Evolutionary conservation across 1,140 invertebrate species (phyloP).

Genomic region (Neodiprion fabricii): DNA sequence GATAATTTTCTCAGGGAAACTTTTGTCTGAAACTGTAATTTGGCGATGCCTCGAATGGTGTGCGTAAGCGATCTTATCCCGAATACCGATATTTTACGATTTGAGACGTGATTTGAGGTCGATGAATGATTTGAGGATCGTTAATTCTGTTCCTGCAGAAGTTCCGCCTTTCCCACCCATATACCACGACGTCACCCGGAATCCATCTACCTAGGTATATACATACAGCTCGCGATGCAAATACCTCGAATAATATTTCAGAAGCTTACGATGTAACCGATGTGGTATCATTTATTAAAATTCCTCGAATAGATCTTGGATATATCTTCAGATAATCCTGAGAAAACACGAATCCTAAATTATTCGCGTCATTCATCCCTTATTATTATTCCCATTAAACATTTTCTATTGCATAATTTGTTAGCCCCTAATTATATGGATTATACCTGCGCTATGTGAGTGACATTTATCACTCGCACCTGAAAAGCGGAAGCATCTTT

Average conservation of each 20-base stretch:
- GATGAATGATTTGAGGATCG: constrained; percentile 5
- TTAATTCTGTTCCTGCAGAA: not conserved
- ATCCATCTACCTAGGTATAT: too few relatives aligned
- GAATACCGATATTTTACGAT: too few relatives aligned
- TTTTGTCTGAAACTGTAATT: too few relatives aligned
- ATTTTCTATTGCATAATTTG: not conserved
- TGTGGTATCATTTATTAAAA: constrained; percentile 3
- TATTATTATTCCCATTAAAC: not conserved
- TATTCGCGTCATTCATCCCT: not conserved
- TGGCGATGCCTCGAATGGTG: too few relatives aligned
- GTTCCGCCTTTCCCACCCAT: not conserved
- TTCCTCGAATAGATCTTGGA: not conserved
- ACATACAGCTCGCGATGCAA: not conserved
- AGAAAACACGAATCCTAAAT: not conserved
- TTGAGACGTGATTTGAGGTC: not conserved
- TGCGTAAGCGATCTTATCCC: too few relatives aligned
- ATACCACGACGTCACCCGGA: not conserved
- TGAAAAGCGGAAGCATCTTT: too few relatives aligned
- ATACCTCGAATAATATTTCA: constrained; percentile 5
- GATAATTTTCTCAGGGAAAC: too few relatives aligned
- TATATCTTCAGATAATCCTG: not conserved
- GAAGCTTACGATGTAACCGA: constrained; percentile 7
- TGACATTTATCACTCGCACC: too few relatives aligned
- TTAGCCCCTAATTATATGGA: too few relatives aligned
- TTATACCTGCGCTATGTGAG: too few relatives aligned